Percentiles rank a stretch among this genome's conserved stretches.
phyloP scores from a whole-genome alignment of 2,797 vertebrate species.

The Enteromius treurensis region DNA sequence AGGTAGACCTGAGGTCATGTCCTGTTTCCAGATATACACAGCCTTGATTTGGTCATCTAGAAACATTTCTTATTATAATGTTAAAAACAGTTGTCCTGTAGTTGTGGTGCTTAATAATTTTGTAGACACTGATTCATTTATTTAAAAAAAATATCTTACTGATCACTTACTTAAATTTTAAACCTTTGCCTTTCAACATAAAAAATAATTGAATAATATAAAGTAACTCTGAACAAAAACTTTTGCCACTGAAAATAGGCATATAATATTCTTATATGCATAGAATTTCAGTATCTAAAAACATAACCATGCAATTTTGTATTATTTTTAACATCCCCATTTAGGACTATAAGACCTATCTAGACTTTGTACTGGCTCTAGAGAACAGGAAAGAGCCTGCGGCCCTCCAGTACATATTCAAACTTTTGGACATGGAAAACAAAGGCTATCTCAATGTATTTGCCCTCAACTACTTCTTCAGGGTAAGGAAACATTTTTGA shows the following conservation, averaged over 20 bases:
- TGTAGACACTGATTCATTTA: neutral
- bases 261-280: neutral
- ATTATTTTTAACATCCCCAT: neutral
- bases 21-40: neutral
- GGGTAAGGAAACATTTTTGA: constrained; percentile 78
- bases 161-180: neutral
- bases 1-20: neutral
- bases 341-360: constrained; percentile 98
- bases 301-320: neutral
- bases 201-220: neutral
- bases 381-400: constrained; percentile 98
- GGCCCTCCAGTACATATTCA: constrained; percentile 96
- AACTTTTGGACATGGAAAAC: constrained; percentile 98
- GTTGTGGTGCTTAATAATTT: neutral
- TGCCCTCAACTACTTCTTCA: constrained; percentile 98
- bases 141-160: neutral
- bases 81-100: neutral
- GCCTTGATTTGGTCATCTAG: neutral
- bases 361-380: constrained; percentile 97
- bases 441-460: constrained; percentile 95
- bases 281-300: neutral
- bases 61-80: neutral
- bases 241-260: neutral
- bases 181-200: neutral
- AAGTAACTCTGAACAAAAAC: neutral